A percentile compares a stretch with the other conserved stretches of the same genome.
Conservation (phyloP, 37 sponge, comb jelly and placozoan species). For the Agelas oroides region DNA sequence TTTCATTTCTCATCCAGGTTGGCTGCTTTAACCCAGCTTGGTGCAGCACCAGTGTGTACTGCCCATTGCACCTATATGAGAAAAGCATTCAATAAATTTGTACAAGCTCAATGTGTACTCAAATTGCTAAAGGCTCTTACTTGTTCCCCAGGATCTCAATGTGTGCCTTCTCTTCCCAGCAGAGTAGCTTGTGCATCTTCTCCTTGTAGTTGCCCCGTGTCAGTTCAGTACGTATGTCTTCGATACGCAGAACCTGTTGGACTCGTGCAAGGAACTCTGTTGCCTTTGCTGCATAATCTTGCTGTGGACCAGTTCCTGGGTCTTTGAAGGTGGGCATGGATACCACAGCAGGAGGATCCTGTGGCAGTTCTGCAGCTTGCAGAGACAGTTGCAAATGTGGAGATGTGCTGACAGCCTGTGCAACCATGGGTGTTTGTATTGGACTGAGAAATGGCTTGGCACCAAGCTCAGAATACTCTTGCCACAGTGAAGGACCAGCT, state of each 20-base stretch:
- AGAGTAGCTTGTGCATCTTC: conserved; percentile 64
- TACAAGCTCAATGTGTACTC: too few species aligned
- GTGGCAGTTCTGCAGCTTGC: too few species aligned
- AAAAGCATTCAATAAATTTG: too few species aligned
- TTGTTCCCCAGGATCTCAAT: conserved; percentile 41
- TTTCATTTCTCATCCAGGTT: neutral
- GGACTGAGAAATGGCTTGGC: too few species aligned
- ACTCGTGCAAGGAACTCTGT: conserved; percentile 17
- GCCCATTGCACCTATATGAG: conserved; percentile 51
- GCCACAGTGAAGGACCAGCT: too few species aligned
- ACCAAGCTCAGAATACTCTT: too few species aligned
- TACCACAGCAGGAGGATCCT: too few species aligned
- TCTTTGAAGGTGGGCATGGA: too few species aligned
- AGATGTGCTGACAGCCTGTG: too few species aligned
- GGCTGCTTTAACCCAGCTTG: conserved; percentile 19
- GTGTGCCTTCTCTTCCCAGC: conserved; percentile 65
- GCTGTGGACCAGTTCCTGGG: too few species aligned
- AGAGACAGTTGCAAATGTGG: too few species aligned
- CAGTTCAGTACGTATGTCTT: conserved; percentile 11
- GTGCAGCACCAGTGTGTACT: conserved; percentile 20
- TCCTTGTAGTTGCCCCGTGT: conserved; percentile 50
- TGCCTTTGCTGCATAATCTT: conserved; percentile 17
- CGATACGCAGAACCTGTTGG: neutral
- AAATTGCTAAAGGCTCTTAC: conserved; percentile 13
- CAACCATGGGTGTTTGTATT: too few species aligned